Base-by-base conservation (phyloP, 2,888 invertebrate genomes). In the Boloria selene region DNA sequence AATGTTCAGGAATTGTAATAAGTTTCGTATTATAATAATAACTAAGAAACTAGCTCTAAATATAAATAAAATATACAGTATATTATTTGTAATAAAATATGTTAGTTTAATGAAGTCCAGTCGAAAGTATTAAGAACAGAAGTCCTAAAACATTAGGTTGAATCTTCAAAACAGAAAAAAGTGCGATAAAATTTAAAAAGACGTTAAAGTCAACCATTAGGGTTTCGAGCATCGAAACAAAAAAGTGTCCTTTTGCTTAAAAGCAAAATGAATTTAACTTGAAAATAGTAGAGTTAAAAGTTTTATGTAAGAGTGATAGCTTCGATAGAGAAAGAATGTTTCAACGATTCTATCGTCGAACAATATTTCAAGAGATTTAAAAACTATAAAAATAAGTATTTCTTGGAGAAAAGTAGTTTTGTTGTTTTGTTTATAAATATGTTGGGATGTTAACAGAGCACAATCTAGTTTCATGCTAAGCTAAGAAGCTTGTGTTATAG, bases 171-270 rank as follows among this genome's bases (percentile, higher is more conserved):
- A 55, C 54, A 70, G 71, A 72, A 69, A 72, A 75, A 74, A 74
- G 73, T 1, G 61, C 66, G 66, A 60, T 71, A 72, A 72, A 65
- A 67, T 65, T 67, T 72, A 68, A 68, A 71, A 71, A 69, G 61
- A 62, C 70, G 70, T 71, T 72, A 69, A 61, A 55, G 63, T 61
- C 62, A 56, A 71, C 66, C 73, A 76, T 75, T 76, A 75, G 66
- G 71, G 73, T 69, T 72, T 72, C 74, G 75, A 72, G 71, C 71
- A 67, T 68, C 71, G 71, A 72, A 72, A 71, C 68, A 69, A 65
- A 64, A 52, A 56, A 67, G 62, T 61, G 58, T 18, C 56, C 42
- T 17, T 51, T 13, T 4, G 16, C 22, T 16, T 49, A 55, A 56
- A 50, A 52, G 44, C 16, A n/a, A 64, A 64, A 44, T 51, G 64